Evolutionary conservation across 53 echinoderm and acorn worm genomes (phyloP), one percentile per base, ranked within the genome.

Genomic region (Mesocentrotus franciscanus): DNA sequence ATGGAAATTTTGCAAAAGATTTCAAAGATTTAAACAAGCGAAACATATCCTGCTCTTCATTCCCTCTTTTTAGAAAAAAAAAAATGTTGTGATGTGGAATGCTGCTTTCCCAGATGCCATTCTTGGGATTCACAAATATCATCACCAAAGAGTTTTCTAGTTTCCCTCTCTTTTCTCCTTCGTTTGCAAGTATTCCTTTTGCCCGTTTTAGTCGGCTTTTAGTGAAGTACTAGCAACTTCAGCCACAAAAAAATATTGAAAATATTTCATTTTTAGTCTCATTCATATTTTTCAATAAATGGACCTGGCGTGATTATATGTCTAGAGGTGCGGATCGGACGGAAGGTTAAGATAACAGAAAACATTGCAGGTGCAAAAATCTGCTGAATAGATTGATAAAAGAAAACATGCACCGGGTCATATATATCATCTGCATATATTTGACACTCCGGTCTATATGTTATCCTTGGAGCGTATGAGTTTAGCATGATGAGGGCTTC

Each of bases 371-470:
- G 87, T 87, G 87, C 14, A 58, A 57, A 87, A 87, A 87, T 58
- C 87, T 58, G 87, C 87, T 58, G 27, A 87, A 87, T 58, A 1
- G 58, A 39, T 87, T 24, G 87, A 27, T 87, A 11, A 84, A 84
- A 87, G 57, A 87, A 56, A 87, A 87, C n/a, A 87, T 87, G 20
- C 56, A 56, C 26, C 27, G 29, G 58, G 59, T n/a, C n/a, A n/a
- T n/a, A n/a, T 10, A 27, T 87, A n/a, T 87, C 87, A 87, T 87
- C 87, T 87, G 87, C 87, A n/a, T 57, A 87, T 87, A 87, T 58
- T 87, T 87, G 57, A 87, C 87, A 87, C 87, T 87, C 27, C 9
- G 49, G n/a, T 12, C 2, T 87, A 2, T 87, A 75, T 87, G 1
- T 34, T 13, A 58, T 57, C 87, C 87, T 87, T 87, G 87, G 27